phyloP scores from a whole-genome alignment of 2,113 vertebrate species.

The Channa maculata region DNA sequence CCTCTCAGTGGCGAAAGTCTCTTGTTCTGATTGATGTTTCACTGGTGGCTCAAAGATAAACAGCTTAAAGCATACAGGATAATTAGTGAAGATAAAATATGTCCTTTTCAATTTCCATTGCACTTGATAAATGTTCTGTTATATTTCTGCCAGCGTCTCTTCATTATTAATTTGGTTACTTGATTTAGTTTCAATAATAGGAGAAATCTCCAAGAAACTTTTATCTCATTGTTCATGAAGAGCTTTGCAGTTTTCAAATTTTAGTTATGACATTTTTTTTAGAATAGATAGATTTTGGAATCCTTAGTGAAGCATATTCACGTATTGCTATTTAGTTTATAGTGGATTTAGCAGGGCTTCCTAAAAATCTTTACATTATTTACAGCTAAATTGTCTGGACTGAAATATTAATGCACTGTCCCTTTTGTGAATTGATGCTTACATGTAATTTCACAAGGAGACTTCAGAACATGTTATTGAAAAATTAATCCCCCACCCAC shows the following conservation, averaged over 20 bases:
- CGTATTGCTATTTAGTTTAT: neutral
- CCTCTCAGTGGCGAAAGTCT: constrained; percentile 8
- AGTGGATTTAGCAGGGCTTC: constrained; percentile 1
- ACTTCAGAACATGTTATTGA: constrained; percentile 57
- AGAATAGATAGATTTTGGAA: no score
- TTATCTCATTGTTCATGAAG: no score
- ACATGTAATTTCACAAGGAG: constrained; percentile 49
- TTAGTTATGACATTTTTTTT: no score
- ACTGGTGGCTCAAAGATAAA: constrained; percentile 8
- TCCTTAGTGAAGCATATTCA: no score
- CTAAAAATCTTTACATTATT: constrained; percentile 15
- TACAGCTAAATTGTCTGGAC: constrained; percentile 37
- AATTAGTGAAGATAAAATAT: neutral
- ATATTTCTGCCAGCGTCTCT: no score
- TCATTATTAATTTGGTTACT: no score
- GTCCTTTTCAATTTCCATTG: neutral
- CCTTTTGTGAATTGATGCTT: constrained; percentile 29
- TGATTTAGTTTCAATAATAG: no score
- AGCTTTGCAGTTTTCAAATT: no score
- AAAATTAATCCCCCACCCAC: constrained; percentile 58
- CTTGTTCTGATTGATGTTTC: constrained; percentile 20
- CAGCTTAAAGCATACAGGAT: constrained; percentile 13
- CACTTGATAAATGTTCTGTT: neutral
- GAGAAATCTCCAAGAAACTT: no score
- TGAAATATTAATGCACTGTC: constrained; percentile 65